Base-by-base conservation (phyloP, 2,797 vertebrate genomes). In the Melanotaenia maccullochi region DNA sequence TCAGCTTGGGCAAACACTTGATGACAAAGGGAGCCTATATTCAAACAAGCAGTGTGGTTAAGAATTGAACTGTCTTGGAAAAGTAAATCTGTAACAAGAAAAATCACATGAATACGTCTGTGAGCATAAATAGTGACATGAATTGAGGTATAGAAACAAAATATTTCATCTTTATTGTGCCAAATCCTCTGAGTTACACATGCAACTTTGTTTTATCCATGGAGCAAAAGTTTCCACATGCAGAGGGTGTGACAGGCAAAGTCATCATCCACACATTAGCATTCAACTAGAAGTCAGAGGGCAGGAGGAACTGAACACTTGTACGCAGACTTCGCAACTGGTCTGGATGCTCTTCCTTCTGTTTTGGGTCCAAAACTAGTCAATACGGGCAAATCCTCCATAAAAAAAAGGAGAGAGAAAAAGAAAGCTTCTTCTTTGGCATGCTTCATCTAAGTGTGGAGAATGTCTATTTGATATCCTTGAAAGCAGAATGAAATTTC, bases 231-330 rank as follows among this genome's bases (percentile, higher is more conserved):
- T 78, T 75, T 88, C 82, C 83, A 87, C 94, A 94, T 94, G 93
- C 93, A 95, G 85, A 91, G 87, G 86, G 82, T 76, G 81, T 83
- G 86, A 87, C 87, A 87, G 89, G 92, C 92, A 92, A 87, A 91
- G 82, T 87, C 56, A 8, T 89, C 85, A 88, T 88, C 88, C 89
- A 89, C 86, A 89, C 83, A 63, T 81, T 64, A 78, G 85, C 89
- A 89, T 92, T 92, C 87, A 84, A 73, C 90, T 88, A 81, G 65
- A 84, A 79, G 78, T 84, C 81, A 87, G 83, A 78, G 82, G 83
- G 78, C 82, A 86, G 83, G 75, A 90, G 78, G 83, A 77, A 68
- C 84, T 83, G 73, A 85, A 74, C 73, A 83, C 79, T 78, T 51
- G 75, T 87, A 79, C 78, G 82, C 84, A 78, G 68, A 83, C 76